These are phyloP conservation scores for Bolborhynchus lineola DNA, from an alignment of 2,113 vertebrate species.

Conservation along the genomic window DNA sequence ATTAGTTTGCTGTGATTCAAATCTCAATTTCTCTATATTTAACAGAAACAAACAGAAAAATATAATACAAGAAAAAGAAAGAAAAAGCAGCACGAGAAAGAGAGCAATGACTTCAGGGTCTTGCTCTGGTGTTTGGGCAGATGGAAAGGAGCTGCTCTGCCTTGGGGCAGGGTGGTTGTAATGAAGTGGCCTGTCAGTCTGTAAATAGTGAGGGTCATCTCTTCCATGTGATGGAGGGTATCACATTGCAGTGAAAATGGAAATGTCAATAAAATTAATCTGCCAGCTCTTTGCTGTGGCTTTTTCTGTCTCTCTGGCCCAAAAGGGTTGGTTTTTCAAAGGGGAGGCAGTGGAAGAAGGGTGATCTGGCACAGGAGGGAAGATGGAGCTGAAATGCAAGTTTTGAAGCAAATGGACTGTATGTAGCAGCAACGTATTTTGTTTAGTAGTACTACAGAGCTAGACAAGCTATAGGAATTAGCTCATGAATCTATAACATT, in stretches of 20 bases:
- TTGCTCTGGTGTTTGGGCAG: constrained; percentile 89
- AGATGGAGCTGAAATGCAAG: constrained; percentile 48
- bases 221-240: constrained; percentile 89
- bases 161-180: constrained; percentile 87
- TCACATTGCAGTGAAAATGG: constrained; percentile 99
- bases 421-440: constrained; percentile 40
- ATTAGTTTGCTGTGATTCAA: constrained; percentile 60
- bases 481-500: constrained; percentile 80
- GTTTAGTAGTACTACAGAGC: constrained; percentile 30
- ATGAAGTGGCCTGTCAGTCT: constrained; percentile 98
- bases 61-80: not conserved
- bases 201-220: constrained; percentile 94
- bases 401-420: constrained; percentile 58
- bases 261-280: constrained; percentile 99
- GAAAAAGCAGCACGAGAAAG: constrained; percentile 44
- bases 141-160: constrained; percentile 85
- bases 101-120: constrained; percentile 79
- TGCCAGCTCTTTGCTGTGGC: constrained; percentile 92
- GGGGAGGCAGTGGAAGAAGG: constrained; percentile 30
- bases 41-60: constrained; percentile 55
- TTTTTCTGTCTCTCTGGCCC: constrained; percentile 76
- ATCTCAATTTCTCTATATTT: constrained; percentile 38
- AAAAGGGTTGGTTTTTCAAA: constrained; percentile 70
- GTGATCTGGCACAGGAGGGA: constrained; percentile 41
- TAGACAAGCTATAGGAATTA: constrained; percentile 66